phyloP scores from a whole-genome alignment of 2,888 invertebrate genomes.

The Empis livida region DNA sequence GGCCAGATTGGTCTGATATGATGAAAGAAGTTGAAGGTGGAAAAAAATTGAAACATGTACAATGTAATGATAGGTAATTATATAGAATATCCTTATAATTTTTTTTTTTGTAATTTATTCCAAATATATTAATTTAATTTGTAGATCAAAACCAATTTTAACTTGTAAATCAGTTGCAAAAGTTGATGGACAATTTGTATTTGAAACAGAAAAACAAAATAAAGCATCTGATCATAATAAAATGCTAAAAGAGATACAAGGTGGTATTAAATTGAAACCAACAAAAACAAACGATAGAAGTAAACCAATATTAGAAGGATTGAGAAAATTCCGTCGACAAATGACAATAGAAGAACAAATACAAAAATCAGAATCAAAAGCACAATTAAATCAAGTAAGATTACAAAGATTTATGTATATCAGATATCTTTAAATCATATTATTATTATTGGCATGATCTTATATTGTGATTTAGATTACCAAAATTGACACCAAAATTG shows the following conservation, averaged over 20 bases:
- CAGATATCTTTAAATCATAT: too few species aligned
- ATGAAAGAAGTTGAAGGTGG: constrained; percentile 85
- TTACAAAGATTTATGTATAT: too few species aligned
- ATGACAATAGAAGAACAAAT: constrained; percentile 84
- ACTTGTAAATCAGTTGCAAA: constrained; percentile 47
- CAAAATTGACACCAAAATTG: too few species aligned
- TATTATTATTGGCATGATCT: too few species aligned
- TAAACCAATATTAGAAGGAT: constrained; percentile 67
- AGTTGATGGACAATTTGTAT: constrained; percentile 68
- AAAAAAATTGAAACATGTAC: constrained; percentile 63
- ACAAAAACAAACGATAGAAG: constrained; percentile 76
- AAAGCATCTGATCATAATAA: constrained; percentile 65
- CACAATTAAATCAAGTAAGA: constrained; percentile 24
- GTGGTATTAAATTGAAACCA: constrained; percentile 61
- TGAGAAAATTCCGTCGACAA: constrained; percentile 76
- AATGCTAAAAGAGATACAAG: constrained; percentile 66
- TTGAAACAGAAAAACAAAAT: constrained; percentile 72
- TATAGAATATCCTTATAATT: background rate
- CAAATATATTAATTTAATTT: background rate
- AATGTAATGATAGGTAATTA: constrained; percentile 64
- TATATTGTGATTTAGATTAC: too few species aligned
- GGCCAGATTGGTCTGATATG: constrained; percentile 82
- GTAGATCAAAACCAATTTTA: constrained; percentile 47
- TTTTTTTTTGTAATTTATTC: background rate
- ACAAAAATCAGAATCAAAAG: constrained; percentile 65